phyloP scores from a whole-genome alignment of 2,797 vertebrate species.

The Propithecus perrieri region DNA sequence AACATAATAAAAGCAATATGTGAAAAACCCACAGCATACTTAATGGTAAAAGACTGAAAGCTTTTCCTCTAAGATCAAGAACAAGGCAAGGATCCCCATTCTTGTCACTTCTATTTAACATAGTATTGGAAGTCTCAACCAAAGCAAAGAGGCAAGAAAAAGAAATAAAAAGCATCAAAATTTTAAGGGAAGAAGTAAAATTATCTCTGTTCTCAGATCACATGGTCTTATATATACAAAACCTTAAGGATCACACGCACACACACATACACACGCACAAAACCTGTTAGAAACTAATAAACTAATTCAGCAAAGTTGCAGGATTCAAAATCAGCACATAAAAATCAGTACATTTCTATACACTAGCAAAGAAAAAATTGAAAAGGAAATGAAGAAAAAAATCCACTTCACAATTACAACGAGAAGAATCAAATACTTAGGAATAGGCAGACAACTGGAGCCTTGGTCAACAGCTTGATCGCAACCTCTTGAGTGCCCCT shows the following conservation, averaged over 20 bases:
- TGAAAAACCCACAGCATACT: neutral
- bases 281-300: constrained; percentile 8
- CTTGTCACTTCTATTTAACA: neutral
- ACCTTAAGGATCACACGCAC: neutral
- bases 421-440: neutral
- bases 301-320: neutral
- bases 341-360: neutral
- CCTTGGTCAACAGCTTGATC: neutral
- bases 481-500: neutral
- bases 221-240: neutral
- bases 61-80: constrained; percentile 32
- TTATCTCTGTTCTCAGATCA: neutral
- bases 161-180: neutral
- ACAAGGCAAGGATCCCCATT: neutral
- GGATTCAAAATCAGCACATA: neutral
- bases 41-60: neutral
- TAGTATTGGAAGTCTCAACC: neutral
- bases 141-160: constrained; percentile 19
- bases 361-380: neutral
- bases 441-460: neutral
- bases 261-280: neutral
- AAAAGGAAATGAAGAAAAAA: neutral
- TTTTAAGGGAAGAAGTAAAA: neutral
- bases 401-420: neutral
- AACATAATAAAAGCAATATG: neutral